Evolutionary conservation across 2,888 invertebrate species (phyloP), one percentile per base, ranked within the genome.

Genomic region (Enchytraeus crypticus): DNA sequence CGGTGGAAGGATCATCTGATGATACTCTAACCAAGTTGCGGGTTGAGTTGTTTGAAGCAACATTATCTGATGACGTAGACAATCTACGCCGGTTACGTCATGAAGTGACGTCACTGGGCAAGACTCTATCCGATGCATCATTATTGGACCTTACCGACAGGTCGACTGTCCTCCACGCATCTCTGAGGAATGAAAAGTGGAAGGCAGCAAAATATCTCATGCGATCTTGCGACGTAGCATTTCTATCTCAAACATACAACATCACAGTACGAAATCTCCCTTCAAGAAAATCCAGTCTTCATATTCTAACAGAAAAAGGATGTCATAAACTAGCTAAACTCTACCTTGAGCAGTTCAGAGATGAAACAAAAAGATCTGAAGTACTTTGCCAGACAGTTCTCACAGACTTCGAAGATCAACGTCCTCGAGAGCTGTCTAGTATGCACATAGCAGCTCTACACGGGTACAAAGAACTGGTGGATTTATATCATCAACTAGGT

Each of bases 401-500:
- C 27, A 62, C 58, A 38, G 72, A 74, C 49, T 70, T 74, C 51
- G 66, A 66, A 45, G 76, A 76, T 29, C 76, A 78, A 64, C 66
- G 77, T 61, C 76, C 70, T 14, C 57, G 70, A 3, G 61, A 64
- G 33, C 60, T 70, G 3, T 34, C 65, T 3, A 47, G 61, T 46
- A 64, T 70, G 21, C 70, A 71, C 59, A 61, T 70, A 11, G 69
- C 70, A n/a, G 69, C 70, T 3, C 45, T 67, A 53, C 49, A 63
- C 14, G 69, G 69, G 18, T 46, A 66, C 60, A 69, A 63, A 18
- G 46, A 64, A 3, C 26, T 69, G 21, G 53, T 69, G 5, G 61
- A 63, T 23, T 49, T 62, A 5, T 59, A 69, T 4, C 49, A 59
- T 3, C 33, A 26, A 1, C 21, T 57, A 1, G 66, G 65, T 1